Evolutionary conservation across 53 echinoderm and acorn worm species (phyloP).

Genomic region (Temnopleurus reevesii): DNA sequence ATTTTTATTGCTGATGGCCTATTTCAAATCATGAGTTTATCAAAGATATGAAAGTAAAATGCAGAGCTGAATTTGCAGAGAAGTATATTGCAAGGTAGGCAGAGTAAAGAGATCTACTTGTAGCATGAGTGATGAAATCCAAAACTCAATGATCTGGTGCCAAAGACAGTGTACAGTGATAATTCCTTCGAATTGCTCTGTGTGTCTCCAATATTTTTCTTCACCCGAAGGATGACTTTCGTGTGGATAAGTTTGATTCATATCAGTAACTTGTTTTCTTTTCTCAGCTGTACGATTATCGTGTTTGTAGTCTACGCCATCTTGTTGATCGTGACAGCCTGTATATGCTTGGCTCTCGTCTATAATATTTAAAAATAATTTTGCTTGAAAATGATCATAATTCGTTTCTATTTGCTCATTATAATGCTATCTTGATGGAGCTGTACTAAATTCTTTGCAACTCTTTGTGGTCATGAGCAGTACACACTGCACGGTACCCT

Average conservation of each 20-base stretch:
- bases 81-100: no score
- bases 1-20: no score
- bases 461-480: constrained; percentile 92
- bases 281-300: constrained; percentile 41
- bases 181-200: neutral
- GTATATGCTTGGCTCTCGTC: constrained; percentile 95
- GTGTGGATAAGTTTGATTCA: neutral
- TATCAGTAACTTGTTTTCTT: neutral
- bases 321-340: constrained; percentile 94
- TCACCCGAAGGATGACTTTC: neutral
- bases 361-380: no score
- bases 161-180: no score
- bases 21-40: no score
- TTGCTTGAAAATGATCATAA: no score
- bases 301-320: constrained; percentile 97
- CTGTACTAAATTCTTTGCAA: constrained; percentile 98
- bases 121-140: no score
- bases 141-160: no score
- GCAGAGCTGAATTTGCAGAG: no score
- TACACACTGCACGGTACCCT: constrained; percentile 96
- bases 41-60: no score
- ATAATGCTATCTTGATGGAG: constrained; percentile 94
- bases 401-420: no score
- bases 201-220: neutral
- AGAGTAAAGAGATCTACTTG: no score